Percentiles rank a stretch among this genome's conserved stretches.
Evolutionary conservation across 2,113 vertebrate species (phyloP).

Genomic region (Notechis scutatus): DNA sequence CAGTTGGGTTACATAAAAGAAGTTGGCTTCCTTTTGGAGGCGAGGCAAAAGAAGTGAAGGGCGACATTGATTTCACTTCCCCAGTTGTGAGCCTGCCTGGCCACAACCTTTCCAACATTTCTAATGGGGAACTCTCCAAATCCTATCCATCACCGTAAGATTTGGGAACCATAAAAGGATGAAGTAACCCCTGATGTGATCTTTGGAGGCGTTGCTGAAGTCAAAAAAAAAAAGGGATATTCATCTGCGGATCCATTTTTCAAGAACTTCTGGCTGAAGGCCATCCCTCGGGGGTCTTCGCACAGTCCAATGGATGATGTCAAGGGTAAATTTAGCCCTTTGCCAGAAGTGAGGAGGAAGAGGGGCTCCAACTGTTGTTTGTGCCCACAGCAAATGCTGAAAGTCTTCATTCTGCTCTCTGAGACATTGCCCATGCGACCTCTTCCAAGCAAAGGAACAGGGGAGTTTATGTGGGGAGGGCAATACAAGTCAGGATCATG

Average conservation of each 20-base stretch:
- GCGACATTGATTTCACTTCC: slow-evolving; percentile 46
- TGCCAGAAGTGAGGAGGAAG: neutral
- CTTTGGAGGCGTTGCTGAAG: slow-evolving; percentile 46
- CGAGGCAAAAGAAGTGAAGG: slow-evolving; percentile 47
- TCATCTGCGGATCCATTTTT: slow-evolving; percentile 48
- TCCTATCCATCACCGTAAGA: slow-evolving; percentile 53
- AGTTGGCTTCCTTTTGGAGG: slow-evolving; percentile 55
- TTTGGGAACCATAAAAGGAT: slow-evolving; percentile 55
- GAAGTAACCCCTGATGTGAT: slow-evolving; percentile 55
- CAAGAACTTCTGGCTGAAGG: slow-evolving; percentile 36
- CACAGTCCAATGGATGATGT: slow-evolving; percentile 43
- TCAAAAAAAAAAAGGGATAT: slow-evolving; percentile 42
- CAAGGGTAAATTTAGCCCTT: slow-evolving; percentile 40
- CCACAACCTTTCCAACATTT: slow-evolving; percentile 58
- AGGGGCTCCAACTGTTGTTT: slow-evolving; percentile 23
- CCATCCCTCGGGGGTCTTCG: slow-evolving; percentile 36
- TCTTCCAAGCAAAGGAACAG: neutral
- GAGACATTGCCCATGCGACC: neutral
- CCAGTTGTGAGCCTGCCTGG: slow-evolving; percentile 55
- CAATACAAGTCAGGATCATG: neutral
- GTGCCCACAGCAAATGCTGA: slow-evolving; percentile 1
- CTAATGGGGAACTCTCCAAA: slow-evolving; percentile 59
- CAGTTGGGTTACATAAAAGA: slow-evolving; percentile 53
- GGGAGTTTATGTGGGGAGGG: neutral
- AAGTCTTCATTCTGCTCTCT: neutral